phyloP scores from a whole-genome alignment of 2,113 vertebrate species.

The Raja brachyura region DNA sequence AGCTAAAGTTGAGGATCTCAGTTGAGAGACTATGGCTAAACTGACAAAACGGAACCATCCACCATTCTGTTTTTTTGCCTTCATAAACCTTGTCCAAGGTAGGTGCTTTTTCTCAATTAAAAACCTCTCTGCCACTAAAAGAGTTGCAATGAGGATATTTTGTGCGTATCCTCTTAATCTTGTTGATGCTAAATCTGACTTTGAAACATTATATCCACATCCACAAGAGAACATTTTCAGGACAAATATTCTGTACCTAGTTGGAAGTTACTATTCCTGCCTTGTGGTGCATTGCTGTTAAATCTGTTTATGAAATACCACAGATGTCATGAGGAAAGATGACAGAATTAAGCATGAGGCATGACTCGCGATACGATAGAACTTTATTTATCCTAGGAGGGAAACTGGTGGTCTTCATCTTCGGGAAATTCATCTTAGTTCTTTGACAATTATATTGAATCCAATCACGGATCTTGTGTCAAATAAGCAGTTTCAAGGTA shows the following conservation, averaged over 20 bases:
- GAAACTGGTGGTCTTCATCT: no score
- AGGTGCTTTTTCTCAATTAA: not conserved
- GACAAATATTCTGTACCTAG: not conserved
- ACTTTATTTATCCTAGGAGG: no score
- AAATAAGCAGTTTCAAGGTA: not conserved
- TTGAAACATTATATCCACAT: no score
- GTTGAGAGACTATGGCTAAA: not conserved
- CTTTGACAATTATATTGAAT: not conserved
- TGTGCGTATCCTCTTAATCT: not conserved
- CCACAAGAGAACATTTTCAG: not conserved
- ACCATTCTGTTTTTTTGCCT: not conserved
- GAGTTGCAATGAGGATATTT: not conserved
- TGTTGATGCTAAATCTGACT: not conserved
- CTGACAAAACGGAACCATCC: not conserved
- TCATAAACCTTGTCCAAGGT: slow-evolving; percentile 6
- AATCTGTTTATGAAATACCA: not conserved
- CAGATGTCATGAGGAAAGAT: not conserved
- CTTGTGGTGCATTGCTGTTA: not conserved
- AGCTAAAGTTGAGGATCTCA: not conserved
- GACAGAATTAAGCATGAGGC: not conserved
- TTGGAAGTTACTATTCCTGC: not conserved
- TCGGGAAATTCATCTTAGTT: not conserved
- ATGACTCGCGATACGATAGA: not conserved
- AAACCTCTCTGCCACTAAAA: not conserved
- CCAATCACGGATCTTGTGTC: not conserved